These are phyloP conservation scores for Ephialtes manifestator DNA, from an alignment of 2,888 invertebrate genomes.

Conservation along the genomic window DNA sequence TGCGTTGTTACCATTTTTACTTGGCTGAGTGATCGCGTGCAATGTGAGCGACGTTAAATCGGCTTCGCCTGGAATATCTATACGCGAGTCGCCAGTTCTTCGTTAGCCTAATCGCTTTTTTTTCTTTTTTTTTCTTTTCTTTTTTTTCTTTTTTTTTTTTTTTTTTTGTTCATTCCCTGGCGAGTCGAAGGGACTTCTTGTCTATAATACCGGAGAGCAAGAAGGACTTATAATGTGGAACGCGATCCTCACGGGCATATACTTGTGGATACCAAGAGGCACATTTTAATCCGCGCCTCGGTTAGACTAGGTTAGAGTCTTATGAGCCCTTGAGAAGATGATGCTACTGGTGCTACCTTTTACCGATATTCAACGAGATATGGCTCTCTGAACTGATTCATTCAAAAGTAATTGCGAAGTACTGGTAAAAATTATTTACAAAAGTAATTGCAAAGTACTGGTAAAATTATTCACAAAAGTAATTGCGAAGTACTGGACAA, in stretches of 20 bases:
- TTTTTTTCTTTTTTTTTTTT: no score
- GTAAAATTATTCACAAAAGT: no score
- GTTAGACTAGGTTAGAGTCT: not conserved
- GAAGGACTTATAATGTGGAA: constrained; percentile 36
- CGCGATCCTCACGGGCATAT: constrained; percentile 56
- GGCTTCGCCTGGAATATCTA: constrained; percentile 54
- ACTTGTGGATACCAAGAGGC: constrained; percentile 1
- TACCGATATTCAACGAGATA: constrained; percentile 21
- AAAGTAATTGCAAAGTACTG: no score
- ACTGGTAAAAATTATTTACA: no score
- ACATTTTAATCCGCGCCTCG: not conserved
- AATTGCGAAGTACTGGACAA: no score
- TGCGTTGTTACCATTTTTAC: constrained; percentile 17
- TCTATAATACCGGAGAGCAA: not conserved
- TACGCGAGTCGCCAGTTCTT: not conserved
- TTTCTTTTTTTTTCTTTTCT: no score
- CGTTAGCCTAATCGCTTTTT: constrained; percentile 61
- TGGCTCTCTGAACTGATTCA: constrained; percentile 65
- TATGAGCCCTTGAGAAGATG: not conserved
- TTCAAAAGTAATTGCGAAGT: constrained; percentile 53
- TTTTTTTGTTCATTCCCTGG: constrained; percentile 56
- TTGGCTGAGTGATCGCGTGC: constrained; percentile 34
- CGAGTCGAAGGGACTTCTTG: constrained; percentile 4
- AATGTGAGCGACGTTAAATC: constrained; percentile 1
- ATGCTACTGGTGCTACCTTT: not conserved